A percentile compares a stretch with the other conserved stretches of the same genome.
phyloP scores from a whole-genome alignment of 2,113 vertebrate species.

The Ictalurus punctatus region DNA sequence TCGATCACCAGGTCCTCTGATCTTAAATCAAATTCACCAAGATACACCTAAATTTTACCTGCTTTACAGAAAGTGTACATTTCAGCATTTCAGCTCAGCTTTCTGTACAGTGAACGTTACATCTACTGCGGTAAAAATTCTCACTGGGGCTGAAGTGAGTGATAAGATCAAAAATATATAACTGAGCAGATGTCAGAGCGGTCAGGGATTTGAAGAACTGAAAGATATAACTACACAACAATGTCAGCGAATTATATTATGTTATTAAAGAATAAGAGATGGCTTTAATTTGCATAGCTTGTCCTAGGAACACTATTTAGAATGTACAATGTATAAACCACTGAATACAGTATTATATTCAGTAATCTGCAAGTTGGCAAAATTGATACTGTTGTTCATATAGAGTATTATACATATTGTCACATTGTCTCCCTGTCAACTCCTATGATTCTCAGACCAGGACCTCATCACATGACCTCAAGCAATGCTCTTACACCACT shows the following conservation, averaged over 20 bases:
- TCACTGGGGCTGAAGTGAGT: background rate
- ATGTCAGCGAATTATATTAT: background rate
- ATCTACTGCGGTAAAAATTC: constrained; percentile 10
- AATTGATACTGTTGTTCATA: background rate
- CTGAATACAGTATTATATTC: background rate
- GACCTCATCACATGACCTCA: background rate
- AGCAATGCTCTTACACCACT: no score
- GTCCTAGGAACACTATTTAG: background rate
- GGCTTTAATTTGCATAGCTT: background rate
- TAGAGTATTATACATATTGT: background rate
- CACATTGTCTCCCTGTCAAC: background rate
- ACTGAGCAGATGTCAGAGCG: background rate
- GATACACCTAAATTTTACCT: background rate
- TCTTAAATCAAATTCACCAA: background rate
- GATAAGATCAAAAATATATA: background rate
- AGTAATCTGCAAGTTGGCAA: background rate
- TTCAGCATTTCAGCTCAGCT: no score
- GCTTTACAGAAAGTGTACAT: background rate
- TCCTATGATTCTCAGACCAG: background rate
- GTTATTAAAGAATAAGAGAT: background rate
- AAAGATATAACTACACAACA: background rate
- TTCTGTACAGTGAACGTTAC: background rate
- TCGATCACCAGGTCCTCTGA: background rate
- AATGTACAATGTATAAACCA: background rate
- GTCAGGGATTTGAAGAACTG: background rate